Conservation (phyloP, 2,888 invertebrate species). For the Drosophila greeni region DNA sequence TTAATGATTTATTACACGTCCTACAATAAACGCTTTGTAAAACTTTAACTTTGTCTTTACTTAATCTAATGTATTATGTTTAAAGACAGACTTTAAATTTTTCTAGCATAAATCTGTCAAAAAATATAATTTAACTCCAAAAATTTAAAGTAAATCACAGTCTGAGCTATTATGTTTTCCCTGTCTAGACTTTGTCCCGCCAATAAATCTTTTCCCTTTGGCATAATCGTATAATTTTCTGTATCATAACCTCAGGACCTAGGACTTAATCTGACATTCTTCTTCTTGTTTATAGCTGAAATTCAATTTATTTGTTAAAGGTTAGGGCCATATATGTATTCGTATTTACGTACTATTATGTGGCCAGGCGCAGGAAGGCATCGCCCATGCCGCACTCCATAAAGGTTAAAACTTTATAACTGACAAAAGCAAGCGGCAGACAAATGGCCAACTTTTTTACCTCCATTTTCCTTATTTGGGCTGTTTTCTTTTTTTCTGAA, state of each 20-base stretch:
- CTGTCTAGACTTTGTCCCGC: slow-evolving; percentile 17
- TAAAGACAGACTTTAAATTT: background rate
- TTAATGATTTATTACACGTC: background rate
- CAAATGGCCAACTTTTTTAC: slow-evolving; percentile 47
- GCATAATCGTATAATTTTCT: slow-evolving; percentile 18
- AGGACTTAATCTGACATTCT: slow-evolving; percentile 21
- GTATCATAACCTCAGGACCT: slow-evolving; percentile 5
- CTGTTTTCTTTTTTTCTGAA: background rate
- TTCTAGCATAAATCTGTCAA: background rate
- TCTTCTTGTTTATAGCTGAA: slow-evolving; percentile 7
- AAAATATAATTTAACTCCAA: background rate
- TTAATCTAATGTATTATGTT: no score
- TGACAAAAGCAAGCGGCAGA: slow-evolving; percentile 44
- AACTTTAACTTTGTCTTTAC: background rate
- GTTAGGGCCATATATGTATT: slow-evolving; percentile 3
- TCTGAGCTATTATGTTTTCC: background rate
- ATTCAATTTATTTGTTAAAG: slow-evolving; percentile 13
- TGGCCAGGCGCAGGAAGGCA: slow-evolving; percentile 38
- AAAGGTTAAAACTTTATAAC: slow-evolving; percentile 60
- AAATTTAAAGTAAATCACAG: background rate
- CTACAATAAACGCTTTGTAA: background rate
- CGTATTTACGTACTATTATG: slow-evolving; percentile 19
- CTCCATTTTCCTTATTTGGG: slow-evolving; percentile 23
- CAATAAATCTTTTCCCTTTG: slow-evolving; percentile 11
- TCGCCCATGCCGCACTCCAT: slow-evolving; percentile 39